Base-by-base conservation (phyloP, 2,888 invertebrate species). In the Platycheirus rosarum region DNA sequence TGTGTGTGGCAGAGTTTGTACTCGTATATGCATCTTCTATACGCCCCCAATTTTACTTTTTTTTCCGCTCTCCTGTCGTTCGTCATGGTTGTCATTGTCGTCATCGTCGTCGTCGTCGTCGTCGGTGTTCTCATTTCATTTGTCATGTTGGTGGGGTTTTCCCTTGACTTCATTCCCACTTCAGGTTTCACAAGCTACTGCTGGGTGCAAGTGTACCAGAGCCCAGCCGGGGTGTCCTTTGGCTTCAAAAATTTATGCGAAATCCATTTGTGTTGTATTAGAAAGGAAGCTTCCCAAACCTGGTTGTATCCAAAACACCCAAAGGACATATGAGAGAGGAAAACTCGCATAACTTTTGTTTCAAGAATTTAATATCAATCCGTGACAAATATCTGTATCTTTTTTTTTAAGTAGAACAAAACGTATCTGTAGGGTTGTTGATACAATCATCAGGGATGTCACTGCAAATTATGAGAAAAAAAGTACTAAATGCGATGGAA, bases 21-120 rank as follows among this genome's bases (percentile, higher is more conserved):
- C 26, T 20, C 55, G 9, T 32, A 13, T 23, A 57, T 57, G 26
- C 26, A n/a, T n/a, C 13, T 49, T 40, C 35, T 11, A 13, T 68
- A 37, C 74, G 57, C 63, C 69, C 79, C 79, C 63, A 71, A 65
- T 75, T 70, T 60, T 65, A 42, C n/a, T 29, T 13, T n/a, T n/a
- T n/a, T 49, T 46, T 57, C 14, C 60, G 14, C 42, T 74, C 48
- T 37, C 42, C 29, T 63, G 32, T 55, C 40, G 57, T 14, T n/a
- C 13, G n/a, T 44, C 26, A 7, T 29, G 16, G 26, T 13, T 9
- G 26, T 14, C n/a, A 18, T 51, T 7, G 9, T 49, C n/a, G 11
- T 49, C 26, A 7, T 29, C 26, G 26, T 13, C n/a, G 26, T 14
- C n/a, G 29, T 51, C 11, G 9, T 49, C n/a, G 11, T 49, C 29